phyloP scores from a whole-genome alignment of 2,888 invertebrate species.

The Lamellibrachia columna region DNA sequence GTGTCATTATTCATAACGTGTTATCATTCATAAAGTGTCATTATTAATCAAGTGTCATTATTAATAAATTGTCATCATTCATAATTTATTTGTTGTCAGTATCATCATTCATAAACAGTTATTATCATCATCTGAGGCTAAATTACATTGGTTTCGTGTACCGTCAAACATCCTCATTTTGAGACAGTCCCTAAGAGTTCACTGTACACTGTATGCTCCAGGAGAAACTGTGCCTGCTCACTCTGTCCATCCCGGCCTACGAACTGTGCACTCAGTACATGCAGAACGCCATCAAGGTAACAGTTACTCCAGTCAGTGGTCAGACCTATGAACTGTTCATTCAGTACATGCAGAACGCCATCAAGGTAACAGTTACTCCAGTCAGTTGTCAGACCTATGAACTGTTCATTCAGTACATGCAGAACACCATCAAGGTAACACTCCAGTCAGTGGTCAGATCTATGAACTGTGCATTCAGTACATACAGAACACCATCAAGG shows the following conservation, averaged over 20 bases:
- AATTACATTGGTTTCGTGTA: too few relatives aligned
- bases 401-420: too few relatives aligned
- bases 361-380: too few relatives aligned
- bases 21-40: background rate
- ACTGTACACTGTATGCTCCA: constrained; percentile 30
- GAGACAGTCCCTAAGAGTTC: background rate
- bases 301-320: background rate
- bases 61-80: background rate
- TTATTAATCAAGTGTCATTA: background rate
- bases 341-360: too few relatives aligned
- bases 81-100: background rate
- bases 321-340: background rate
- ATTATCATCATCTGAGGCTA: background rate
- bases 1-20: background rate
- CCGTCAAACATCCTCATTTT: too few relatives aligned
- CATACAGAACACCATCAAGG: too few relatives aligned
- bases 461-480: too few relatives aligned
- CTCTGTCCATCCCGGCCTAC: constrained; percentile 53
- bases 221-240: constrained; percentile 50
- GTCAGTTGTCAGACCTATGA: too few relatives aligned
- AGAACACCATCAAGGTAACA: too few relatives aligned
- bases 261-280: constrained; percentile 47
- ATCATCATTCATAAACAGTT: background rate
- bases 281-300: constrained; percentile 50
- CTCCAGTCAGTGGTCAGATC: too few relatives aligned